Percentiles rank a stretch among this genome's conserved stretches.
Evolutionary conservation across 1,140 invertebrate species (phyloP).

Genomic region (Pteromalus puparum): DNA sequence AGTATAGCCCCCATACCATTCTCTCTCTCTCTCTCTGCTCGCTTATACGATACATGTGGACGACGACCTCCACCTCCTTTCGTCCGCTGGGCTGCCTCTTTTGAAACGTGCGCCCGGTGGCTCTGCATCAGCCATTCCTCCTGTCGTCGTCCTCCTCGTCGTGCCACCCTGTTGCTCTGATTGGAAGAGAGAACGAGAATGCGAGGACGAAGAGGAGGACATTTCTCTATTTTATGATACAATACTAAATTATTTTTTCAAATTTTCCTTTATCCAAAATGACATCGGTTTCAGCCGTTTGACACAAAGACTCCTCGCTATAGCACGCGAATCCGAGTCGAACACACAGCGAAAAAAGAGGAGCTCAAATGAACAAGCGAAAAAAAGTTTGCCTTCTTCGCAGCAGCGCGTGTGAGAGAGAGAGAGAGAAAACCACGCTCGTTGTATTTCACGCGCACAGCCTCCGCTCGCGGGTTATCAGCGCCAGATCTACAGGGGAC

Average conservation of each 20-base stretch:
- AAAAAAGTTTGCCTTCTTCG: background rate
- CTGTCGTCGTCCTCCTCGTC: background rate
- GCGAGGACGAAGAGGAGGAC: background rate
- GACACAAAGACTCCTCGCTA: background rate
- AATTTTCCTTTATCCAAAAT: no score
- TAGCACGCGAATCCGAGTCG: slow-evolving; percentile 19
- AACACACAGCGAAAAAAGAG: background rate
- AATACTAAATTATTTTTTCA: no score
- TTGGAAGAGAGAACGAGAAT: slow-evolving; percentile 15
- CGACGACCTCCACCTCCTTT: slow-evolving; percentile 63
- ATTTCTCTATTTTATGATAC: no score
- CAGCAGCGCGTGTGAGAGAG: no score
- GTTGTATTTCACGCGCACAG: slow-evolving; percentile 67
- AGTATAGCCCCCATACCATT: background rate
- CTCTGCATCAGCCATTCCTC: slow-evolving; percentile 35
- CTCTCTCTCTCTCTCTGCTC: background rate
- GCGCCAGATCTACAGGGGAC: slow-evolving; percentile 74
- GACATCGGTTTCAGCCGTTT: no score
- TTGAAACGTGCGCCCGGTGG: background rate
- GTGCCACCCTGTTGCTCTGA: slow-evolving; percentile 26
- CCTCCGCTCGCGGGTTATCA: slow-evolving; percentile 67
- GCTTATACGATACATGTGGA: slow-evolving; percentile 57
- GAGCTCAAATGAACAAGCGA: slow-evolving; percentile 1
- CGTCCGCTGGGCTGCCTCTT: background rate
- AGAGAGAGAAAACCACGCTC: slow-evolving; percentile 52